phyloP scores from a whole-genome alignment of 1,140 invertebrate genomes.

The Mylabris phalerata region DNA sequence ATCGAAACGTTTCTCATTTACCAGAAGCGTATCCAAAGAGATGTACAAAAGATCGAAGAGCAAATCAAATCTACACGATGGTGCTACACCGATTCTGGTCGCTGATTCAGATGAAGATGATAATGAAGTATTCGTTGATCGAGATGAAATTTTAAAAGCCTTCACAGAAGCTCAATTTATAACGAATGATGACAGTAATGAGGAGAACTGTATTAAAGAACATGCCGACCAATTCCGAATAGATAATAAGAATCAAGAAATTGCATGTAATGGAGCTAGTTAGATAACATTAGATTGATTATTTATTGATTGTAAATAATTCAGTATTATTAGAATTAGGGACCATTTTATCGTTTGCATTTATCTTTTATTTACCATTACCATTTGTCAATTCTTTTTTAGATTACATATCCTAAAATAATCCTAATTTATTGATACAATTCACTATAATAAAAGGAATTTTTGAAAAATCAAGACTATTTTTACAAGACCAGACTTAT shows the following conservation, averaged over 20 bases:
- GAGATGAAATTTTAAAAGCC: not conserved
- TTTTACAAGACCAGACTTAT: too few species aligned
- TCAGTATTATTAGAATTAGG: constrained; percentile 13
- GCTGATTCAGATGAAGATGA: constrained; percentile 45
- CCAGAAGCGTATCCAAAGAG: constrained; percentile 57
- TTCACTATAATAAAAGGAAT: too few species aligned
- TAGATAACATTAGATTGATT: not conserved
- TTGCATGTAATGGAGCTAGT: constrained; percentile 22
- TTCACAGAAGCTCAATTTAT: not conserved
- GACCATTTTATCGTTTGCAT: not conserved
- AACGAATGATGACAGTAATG: constrained; percentile 8
- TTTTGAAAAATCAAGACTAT: too few species aligned
- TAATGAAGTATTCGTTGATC: constrained; percentile 8
- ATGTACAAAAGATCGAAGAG: constrained; percentile 53
- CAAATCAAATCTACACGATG: constrained; percentile 56
- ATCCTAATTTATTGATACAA: too few species aligned
- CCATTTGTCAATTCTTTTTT: not conserved
- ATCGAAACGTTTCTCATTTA: constrained; percentile 58
- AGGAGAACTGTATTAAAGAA: constrained; percentile 27
- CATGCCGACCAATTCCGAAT: constrained; percentile 20
- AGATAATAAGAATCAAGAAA: constrained; percentile 15
- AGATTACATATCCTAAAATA: too few species aligned
- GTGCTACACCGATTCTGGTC: constrained; percentile 60
- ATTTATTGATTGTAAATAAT: constrained; percentile 4
- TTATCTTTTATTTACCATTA: not conserved